Evolutionary conservation across 2,888 invertebrate species (phyloP), one percentile per base, ranked within the genome.

Genomic region (Oscheius sp.): DNA sequence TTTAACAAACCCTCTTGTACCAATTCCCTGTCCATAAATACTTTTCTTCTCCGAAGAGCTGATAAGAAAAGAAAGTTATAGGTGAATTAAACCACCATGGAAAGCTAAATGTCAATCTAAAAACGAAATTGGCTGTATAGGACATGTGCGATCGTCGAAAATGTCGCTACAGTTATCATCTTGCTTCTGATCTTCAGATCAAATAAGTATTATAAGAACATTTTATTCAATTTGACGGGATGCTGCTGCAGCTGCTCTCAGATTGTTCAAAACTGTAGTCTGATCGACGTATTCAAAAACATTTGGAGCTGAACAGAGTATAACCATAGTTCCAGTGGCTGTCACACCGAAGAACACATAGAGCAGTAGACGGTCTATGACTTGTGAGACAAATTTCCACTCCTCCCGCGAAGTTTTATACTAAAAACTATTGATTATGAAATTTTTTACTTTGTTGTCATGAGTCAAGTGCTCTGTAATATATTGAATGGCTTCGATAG

Each of bases 351-450:
- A 88, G 77, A 88, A 88, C 62, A 88, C 85, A 82, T 87, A 88
- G 28, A 88, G 82, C 68, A 89, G 86, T 26, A 89, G 80, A 12
- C 88, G 83, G 74, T 89, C 88, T 61, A 88, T 87, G 20, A 88
- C 87, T 85, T 88, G 86, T 57, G 88, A 87, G 32, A 89, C 87
- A 78, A 87, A 89, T 76, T 88, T 88, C 89, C 89, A 89, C 74
- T 88, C 88, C 67, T 88, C 86, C 57, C 85, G 82, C 1, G 59
- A 41, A 14, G 26, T 59, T 59, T 59, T 59, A 30, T 59, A 59
- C 59, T 59, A 30, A 41, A 59, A 26, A n/a, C n/a, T 12, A 6
- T 41, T 41, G 2, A 41, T 41, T 41, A 17, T n/a, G n/a, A n/a
- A n/a, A 20, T 33, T 20, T 9, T 6, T 12, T 26, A 44, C 59